Conservation (phyloP, 2,888 invertebrate genomes). For the Hydropsyche betteni region DNA sequence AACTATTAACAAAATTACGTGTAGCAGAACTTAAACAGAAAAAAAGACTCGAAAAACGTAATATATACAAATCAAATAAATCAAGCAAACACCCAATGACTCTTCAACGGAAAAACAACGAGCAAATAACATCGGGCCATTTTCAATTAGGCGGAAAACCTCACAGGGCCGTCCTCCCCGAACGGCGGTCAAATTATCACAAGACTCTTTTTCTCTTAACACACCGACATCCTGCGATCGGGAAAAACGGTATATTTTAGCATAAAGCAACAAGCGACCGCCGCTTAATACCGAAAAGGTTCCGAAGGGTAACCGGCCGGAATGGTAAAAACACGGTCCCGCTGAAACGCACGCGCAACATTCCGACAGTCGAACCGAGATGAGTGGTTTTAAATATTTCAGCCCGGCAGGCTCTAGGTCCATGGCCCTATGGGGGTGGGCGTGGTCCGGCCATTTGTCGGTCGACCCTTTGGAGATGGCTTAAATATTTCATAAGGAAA, state of each 20-base stretch:
- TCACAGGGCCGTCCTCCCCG: too few relatives aligned
- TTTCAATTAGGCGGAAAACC: too few relatives aligned
- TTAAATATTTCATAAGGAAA: slow-evolving; percentile 43
- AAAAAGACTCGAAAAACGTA: too few relatives aligned
- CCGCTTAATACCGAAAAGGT: slow-evolving; percentile 17
- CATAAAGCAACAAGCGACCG: slow-evolving; percentile 30
- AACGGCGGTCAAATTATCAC: too few relatives aligned
- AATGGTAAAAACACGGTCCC: slow-evolving; percentile 6
- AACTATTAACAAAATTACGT: too few relatives aligned
- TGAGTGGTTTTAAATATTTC: slow-evolving; percentile 43
- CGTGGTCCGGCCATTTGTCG: slow-evolving; percentile 34
- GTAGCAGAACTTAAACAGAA: too few relatives aligned
- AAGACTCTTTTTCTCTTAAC: too few relatives aligned
- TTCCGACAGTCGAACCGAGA: slow-evolving; percentile 33
- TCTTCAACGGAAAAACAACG: too few relatives aligned
- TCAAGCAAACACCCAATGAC: too few relatives aligned
- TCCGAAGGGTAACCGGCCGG: neutral
- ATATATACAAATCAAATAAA: too few relatives aligned
- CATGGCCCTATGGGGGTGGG: slow-evolving; percentile 22
- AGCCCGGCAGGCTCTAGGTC: neutral
- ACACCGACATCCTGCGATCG: too few relatives aligned
- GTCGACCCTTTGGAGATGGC: slow-evolving; percentile 36
- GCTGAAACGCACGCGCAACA: neutral
- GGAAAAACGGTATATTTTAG: slow-evolving; percentile 16
- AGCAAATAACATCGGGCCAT: too few relatives aligned